Conservation (phyloP, 2,888 invertebrate genomes). For the Hirtodrosophila confusa region DNA sequence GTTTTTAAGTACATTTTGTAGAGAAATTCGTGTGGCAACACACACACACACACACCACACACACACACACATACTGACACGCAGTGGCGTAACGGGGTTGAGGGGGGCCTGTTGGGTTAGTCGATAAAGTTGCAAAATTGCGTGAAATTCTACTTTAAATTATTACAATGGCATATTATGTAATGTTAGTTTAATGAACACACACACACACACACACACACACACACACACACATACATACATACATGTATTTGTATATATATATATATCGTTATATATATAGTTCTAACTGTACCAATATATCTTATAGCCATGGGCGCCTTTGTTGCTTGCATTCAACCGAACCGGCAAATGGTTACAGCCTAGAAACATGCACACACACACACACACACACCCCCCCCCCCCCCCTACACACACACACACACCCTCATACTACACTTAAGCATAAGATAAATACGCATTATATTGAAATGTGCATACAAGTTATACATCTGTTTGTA, state of each 20-base stretch:
- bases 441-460: constrained; percentile 50
- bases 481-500: constrained; percentile 49
- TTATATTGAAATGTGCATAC: constrained; percentile 49
- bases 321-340: not conserved
- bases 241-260: constrained; percentile 17
- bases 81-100: constrained; percentile 38
- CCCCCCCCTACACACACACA: constrained; percentile 8
- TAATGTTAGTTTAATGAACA: constrained; percentile 58
- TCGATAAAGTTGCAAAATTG: constrained; percentile 18
- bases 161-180: constrained; percentile 57
- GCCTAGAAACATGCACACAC: constrained; percentile 2
- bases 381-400: not conserved
- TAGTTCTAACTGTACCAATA: constrained; percentile 1
- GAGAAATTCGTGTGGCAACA: constrained; percentile 40
- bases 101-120: constrained; percentile 6
- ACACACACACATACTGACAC: constrained; percentile 32
- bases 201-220: constrained; percentile 26
- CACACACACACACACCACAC: too few species aligned
- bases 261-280: constrained; percentile 17
- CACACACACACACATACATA: constrained; percentile 25
- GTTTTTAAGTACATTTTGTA: constrained; percentile 58
- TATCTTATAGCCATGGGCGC: constrained; percentile 3
- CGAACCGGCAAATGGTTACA: constrained; percentile 8
- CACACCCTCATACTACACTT: constrained; percentile 29
- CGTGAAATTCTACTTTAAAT: constrained; percentile 56